Percentiles rank a stretch among this genome's conserved stretches.
Conservation (phyloP, 1,140 invertebrate genomes). For the Hesperophylax magnus region DNA sequence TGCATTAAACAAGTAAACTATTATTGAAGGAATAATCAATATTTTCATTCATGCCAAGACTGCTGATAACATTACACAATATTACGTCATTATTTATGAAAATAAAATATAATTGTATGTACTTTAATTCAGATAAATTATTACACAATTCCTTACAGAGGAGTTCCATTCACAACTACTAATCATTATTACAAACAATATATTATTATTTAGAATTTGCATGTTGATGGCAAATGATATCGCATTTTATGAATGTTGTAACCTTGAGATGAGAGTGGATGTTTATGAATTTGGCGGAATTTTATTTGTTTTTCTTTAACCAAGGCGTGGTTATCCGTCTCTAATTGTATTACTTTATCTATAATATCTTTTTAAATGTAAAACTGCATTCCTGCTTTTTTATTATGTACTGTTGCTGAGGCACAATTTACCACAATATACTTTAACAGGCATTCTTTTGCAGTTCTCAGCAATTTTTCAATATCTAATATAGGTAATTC, state of each 20-base stretch:
- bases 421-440: too few species aligned
- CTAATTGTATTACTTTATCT: too few species aligned
- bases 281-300: too few species aligned
- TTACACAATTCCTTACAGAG: constrained; percentile 31
- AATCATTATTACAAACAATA: constrained; percentile 3
- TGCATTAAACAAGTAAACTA: constrained; percentile 19
- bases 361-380: too few species aligned
- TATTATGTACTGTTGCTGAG: too few species aligned
- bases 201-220: constrained; percentile 12
- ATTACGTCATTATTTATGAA: constrained; percentile 33
- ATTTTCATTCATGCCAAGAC: constrained; percentile 34
- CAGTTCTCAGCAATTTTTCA: too few species aligned
- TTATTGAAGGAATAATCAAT: constrained; percentile 34
- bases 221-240: background rate
- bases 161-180: background rate
- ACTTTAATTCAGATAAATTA: background rate
- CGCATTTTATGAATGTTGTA: background rate
- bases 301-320: too few species aligned
- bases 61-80: constrained; percentile 10
- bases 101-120: background rate
- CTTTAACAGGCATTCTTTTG: too few species aligned
- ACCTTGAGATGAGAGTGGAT: too few species aligned
- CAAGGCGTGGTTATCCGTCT: too few species aligned
- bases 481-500: too few species aligned
- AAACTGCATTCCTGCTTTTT: too few species aligned